Base-by-base conservation (phyloP, 2,797 vertebrate species). In the Neosalanx taihuensis region DNA sequence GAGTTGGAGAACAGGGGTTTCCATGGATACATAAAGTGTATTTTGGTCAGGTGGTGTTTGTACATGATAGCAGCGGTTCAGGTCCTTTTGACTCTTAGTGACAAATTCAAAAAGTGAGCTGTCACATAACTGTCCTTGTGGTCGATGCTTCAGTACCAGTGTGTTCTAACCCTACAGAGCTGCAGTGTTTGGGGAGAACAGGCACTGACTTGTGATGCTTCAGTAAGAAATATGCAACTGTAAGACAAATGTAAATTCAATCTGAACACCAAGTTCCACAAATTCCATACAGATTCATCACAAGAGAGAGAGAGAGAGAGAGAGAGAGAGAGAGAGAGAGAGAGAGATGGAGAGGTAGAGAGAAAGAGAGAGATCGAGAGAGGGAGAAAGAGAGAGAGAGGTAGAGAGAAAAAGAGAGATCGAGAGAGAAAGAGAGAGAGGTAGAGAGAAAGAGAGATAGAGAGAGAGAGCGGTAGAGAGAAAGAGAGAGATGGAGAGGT, bases 181-280 rank as follows among this genome's bases (percentile, higher is more conserved):
- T 53, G 17, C 29, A 53, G 51, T n/a, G 37, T 53, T 58, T 49
- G 31, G 41, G 9, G 31, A 60, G 33, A 26, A 75, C 56, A 75
- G 58, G 26, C 5, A 29, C 2, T 26, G 58, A 7, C 6, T 53
- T 75, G 15, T 51, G 20, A 7, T 17, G 23, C 57, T 69, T 3
- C 49, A 72, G 72, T 56, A 35, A 64, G n/a, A 72, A 64, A 56
- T 68, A n/a, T 41, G 59, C 56, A 58, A 72, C 53, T 59, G 37
- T 7, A 53, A 69, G 60, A 72, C 59, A 67, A 7, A 64, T 64
- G 69, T 23, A 72, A 12, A 49, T 46, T 59, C 20, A 66, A 71
- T 75, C 71, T 53, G 37, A 69, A 68, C 67, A 62, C 18, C 41
- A 57, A 65, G 67, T 77, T 77, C 59, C 58, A 20, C n/a, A 67